Conservation (phyloP, 2,797 vertebrate genomes). For the Myotis myotis region DNA sequence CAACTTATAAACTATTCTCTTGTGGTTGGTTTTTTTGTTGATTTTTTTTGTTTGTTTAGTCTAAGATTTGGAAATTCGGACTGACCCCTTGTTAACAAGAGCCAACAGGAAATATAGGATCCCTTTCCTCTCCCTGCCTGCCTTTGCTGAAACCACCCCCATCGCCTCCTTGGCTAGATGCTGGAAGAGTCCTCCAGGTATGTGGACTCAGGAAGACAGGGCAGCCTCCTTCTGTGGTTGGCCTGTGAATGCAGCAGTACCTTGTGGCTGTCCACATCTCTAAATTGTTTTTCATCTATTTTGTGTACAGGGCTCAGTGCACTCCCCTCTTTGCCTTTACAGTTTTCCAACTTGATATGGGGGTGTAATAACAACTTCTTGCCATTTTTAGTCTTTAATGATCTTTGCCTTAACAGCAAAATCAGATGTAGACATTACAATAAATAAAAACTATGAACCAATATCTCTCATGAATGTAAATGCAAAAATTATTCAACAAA, state of each 20-base stretch:
- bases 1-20: slow-evolving; percentile 85
- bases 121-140: slow-evolving; percentile 79
- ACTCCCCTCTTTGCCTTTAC: slow-evolving; percentile 99
- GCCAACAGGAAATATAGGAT: slow-evolving; percentile 81
- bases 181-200: slow-evolving; percentile 71
- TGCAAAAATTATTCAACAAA: background rate
- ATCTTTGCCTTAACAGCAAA: background rate
- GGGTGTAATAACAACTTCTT: no score
- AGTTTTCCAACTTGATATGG: slow-evolving; percentile 87
- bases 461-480: background rate
- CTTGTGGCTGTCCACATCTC: slow-evolving; percentile 99
- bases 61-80: slow-evolving; percentile 82
- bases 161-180: slow-evolving; percentile 70
- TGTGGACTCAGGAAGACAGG: slow-evolving; percentile 94
- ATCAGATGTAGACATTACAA: background rate
- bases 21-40: slow-evolving; percentile 72
- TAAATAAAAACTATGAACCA: background rate
- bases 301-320: slow-evolving; percentile 99
- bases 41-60: slow-evolving; percentile 81
- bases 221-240: slow-evolving; percentile 99
- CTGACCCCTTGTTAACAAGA: slow-evolving; percentile 76
- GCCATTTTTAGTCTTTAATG: no score
- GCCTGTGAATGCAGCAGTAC: slow-evolving; percentile 97
- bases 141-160: slow-evolving; percentile 71
- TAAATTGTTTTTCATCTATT: slow-evolving; percentile 99